Evolutionary conservation across 1,140 invertebrate genomes (phyloP), one percentile per base, ranked within the genome.

Genomic region (Zaprionus tsacasi): DNA sequence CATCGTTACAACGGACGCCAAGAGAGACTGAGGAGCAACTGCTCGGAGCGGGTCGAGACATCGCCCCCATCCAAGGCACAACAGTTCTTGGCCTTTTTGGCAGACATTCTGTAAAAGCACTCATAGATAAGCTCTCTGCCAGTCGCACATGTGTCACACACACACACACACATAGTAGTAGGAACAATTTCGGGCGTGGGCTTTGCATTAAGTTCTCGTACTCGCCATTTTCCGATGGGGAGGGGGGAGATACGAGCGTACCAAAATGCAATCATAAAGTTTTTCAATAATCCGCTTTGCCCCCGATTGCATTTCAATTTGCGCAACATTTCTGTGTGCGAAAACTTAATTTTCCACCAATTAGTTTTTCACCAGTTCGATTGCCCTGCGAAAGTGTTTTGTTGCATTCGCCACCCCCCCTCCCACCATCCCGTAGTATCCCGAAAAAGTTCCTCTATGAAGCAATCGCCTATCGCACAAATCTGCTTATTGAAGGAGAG

Each of bases 271-370:
- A 88, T 88, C 85, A 88, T 89, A 82, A 88, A 88, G 85, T 88
- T 88, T 88, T 88, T 89, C 81, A 79, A 85, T 88, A 88, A 88
- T 88, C 85, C 85, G 85, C 85, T 88, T 88, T 88, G 80, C 33
- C 85, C 85, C 70, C 83, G 83, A 88, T 89, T 88, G 85, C 85
- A 89, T 89, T 88, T 85, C 85, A 88, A 88, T 88, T 88, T 88
- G 85, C 83, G 76, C 81, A 83, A 79, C 82, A 86, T 86, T 86
- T 86, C 78, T 67, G 82, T 76, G 78, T 76, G 78, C 83, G 81
- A 87, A 87, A 88, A 85, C 85, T 88, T 88, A 89, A 88, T 88
- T 88, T 88, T 88, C 85, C 85, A 88, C 85, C 85, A 88, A 88
- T 88, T 88, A 89, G 85, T 88, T 88, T 88, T 89, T 33, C 50